These are phyloP conservation scores for Mola mola DNA, from an alignment of 2,113 vertebrate species.

Conservation along the genomic window DNA sequence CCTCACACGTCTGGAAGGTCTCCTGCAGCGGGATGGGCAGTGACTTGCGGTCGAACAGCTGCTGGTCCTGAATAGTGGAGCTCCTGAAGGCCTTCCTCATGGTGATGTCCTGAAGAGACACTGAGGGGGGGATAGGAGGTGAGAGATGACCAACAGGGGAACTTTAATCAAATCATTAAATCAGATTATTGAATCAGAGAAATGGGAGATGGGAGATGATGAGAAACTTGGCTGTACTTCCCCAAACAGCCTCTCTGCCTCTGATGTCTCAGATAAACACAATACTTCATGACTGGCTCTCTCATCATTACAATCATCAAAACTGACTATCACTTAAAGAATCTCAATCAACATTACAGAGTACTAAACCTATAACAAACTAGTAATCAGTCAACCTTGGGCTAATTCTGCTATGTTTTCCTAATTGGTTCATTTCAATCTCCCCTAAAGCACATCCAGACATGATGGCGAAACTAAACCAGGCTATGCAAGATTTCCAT, in stretches of 20 bases:
- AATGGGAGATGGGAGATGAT: no score
- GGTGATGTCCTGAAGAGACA: slow-evolving; percentile 98
- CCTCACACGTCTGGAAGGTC: slow-evolving; percentile 92
- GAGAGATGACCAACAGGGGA: no score
- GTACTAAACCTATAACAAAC: slow-evolving; percentile 28
- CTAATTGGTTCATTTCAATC: slow-evolving; percentile 43
- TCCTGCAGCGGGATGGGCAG: slow-evolving; percentile 95
- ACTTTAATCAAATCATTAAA: no score
- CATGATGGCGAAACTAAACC: slow-evolving; percentile 7
- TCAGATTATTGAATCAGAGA: no score
- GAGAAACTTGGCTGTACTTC: not conserved
- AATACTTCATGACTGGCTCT: slow-evolving; percentile 17
- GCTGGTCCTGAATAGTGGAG: slow-evolving; percentile 96
- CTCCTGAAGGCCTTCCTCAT: slow-evolving; percentile 99
- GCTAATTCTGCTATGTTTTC: slow-evolving; percentile 14
- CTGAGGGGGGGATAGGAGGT: slow-evolving; percentile 65
- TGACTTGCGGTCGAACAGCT: slow-evolving; percentile 93
- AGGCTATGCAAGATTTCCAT: slow-evolving; percentile 3
- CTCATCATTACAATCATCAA: slow-evolving; percentile 31
- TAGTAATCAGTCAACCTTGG: slow-evolving; percentile 26
- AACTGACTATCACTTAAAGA: slow-evolving; percentile 26
- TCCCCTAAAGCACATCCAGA: slow-evolving; percentile 26
- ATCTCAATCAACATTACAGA: slow-evolving; percentile 26
- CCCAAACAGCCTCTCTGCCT: not conserved
- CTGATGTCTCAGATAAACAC: slow-evolving; percentile 14